Conservation (phyloP, 2,888 invertebrate genomes). For the Cephus rjabovi region DNA sequence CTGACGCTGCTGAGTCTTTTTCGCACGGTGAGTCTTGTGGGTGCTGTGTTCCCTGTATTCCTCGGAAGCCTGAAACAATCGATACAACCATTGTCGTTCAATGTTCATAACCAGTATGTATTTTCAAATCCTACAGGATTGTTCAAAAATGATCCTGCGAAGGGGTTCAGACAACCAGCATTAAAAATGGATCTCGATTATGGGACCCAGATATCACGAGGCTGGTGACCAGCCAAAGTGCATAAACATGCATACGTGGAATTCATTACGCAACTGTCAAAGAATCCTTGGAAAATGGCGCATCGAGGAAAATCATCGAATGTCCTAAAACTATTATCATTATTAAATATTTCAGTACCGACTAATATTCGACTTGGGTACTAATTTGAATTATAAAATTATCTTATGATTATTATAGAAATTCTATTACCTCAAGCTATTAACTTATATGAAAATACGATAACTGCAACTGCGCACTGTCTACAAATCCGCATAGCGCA, state of each 20-base stretch:
- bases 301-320: conserved; percentile 20
- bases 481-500: background rate
- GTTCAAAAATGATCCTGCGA: background rate
- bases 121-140: conserved; percentile 14
- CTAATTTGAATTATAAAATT: background rate
- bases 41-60: conserved; percentile 61
- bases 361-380: background rate
- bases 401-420: background rate
- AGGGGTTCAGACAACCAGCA: background rate
- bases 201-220: conserved; percentile 44
- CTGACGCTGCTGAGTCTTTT: conserved; percentile 46
- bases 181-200: conserved; percentile 18
- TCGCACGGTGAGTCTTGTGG: conserved; percentile 58
- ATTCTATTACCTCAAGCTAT: background rate
- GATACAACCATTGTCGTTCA: background rate
- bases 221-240: conserved; percentile 46
- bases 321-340: background rate
- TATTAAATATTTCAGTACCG: background rate
- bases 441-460: background rate
- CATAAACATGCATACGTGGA: conserved; percentile 24
- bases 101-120: conserved; percentile 8
- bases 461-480: background rate
- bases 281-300: conserved; percentile 36
- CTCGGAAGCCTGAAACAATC: conserved; percentile 57
- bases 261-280: conserved; percentile 42